A percentile compares a stretch with the other conserved stretches of the same genome.
Evolutionary conservation across 2,797 vertebrate species (phyloP).

Genomic region (Mus spretus): DNA sequence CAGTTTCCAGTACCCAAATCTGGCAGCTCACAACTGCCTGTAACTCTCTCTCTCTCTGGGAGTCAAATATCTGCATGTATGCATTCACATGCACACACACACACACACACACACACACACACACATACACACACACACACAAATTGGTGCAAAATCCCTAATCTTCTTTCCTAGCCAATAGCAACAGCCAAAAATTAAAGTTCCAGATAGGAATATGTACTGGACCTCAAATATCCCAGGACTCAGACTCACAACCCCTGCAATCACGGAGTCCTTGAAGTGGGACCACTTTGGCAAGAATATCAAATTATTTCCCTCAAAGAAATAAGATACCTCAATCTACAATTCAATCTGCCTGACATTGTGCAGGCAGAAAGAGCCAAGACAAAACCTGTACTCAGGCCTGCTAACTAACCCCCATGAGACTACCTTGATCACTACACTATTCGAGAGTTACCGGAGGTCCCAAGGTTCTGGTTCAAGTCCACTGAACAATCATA

Average conservation of each 20-base stretch:
- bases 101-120: neutral
- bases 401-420: neutral
- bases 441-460: neutral
- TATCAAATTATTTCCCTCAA: neutral
- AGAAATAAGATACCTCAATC: neutral
- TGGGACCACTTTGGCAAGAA: neutral
- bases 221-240: neutral
- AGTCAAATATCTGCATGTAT: neutral
- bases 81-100: too few species aligned
- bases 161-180: neutral
- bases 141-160: neutral
- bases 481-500: neutral
- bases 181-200: neutral
- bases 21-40: neutral
- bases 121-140: neutral
- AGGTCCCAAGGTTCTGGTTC: neutral
- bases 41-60: neutral
- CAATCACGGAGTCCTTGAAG: neutral
- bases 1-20: neutral
- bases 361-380: accelerated
- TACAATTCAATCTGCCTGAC: neutral
- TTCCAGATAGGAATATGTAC: neutral
- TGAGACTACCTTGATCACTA: neutral
- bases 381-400: neutral
- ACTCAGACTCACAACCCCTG: neutral